Conservation (phyloP, 92 coral and sea anemone species). For the Blastomussa wellsi region DNA sequence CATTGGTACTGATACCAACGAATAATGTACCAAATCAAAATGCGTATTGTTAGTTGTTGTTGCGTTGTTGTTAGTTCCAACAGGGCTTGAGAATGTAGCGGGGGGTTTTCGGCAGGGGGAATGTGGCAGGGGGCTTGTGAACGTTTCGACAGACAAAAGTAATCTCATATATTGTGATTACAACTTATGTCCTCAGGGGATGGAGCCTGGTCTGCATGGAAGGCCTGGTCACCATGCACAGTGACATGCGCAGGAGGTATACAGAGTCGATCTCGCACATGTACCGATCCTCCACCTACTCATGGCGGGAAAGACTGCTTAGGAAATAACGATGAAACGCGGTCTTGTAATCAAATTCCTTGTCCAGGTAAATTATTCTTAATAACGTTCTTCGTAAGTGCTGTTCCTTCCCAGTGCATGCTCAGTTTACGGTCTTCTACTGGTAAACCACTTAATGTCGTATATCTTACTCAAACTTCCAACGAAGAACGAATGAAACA, state of each 20-base stretch:
- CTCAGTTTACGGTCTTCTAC: not conserved
- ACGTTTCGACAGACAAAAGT: too few relatives aligned
- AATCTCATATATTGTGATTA: not conserved
- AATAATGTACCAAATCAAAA: too few relatives aligned
- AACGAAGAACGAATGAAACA: not conserved
- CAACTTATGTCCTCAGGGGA: conserved; percentile 2
- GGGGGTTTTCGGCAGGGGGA: too few relatives aligned
- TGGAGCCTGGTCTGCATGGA: conserved; percentile 37
- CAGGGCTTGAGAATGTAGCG: too few relatives aligned
- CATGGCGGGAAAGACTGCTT: conserved; percentile 24
- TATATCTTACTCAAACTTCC: too few relatives aligned
- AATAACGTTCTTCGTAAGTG: not conserved
- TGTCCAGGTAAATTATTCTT: conserved; percentile 22
- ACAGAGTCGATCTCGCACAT: conserved; percentile 43
- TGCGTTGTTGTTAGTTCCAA: too few relatives aligned
- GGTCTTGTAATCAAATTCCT: conserved; percentile 7
- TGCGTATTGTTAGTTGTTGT: too few relatives aligned
- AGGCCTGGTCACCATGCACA: conserved; percentile 46
- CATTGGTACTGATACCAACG: too few relatives aligned
- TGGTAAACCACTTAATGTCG: not conserved
- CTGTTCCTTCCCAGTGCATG: not conserved
- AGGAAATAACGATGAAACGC: conserved; percentile 12
- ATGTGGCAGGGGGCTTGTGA: too few relatives aligned
- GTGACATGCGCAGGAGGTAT: conserved; percentile 53
- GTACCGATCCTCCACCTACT: conserved; percentile 42